These are phyloP conservation scores for Cryptosula pallasiana DNA, from an alignment of 2,888 invertebrate species.

Conservation along the genomic window DNA sequence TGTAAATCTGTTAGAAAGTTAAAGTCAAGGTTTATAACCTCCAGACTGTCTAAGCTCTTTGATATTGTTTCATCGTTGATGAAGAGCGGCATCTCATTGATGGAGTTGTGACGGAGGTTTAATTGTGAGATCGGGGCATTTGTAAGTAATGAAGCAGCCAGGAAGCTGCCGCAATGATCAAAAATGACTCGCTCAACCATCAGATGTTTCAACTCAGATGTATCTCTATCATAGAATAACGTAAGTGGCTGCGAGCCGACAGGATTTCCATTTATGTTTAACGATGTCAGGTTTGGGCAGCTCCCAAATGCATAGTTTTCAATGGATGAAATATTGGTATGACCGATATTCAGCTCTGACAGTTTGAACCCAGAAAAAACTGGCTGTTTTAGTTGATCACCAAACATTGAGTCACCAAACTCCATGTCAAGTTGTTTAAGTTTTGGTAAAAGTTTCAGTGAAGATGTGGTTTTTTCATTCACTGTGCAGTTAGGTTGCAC, in stretches of 20 bases:
- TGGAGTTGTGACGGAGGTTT: background rate
- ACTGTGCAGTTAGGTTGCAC: background rate
- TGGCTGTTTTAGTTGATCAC: background rate
- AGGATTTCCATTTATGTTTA: background rate
- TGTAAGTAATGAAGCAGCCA: background rate
- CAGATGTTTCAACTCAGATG: background rate
- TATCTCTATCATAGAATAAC: background rate
- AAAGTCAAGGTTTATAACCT: background rate
- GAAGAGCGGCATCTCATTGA: background rate
- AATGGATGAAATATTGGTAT: background rate
- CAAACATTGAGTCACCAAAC: background rate
- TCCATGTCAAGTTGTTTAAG: background rate
- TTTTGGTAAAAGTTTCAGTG: background rate
- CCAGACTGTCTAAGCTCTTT: background rate
- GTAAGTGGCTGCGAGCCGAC: background rate
- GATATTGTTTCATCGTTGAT: background rate
- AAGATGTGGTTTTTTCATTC: background rate
- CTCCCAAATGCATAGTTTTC: background rate
- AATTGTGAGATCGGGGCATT: background rate
- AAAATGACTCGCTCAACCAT: background rate
- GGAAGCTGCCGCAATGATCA: background rate
- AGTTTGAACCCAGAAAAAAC: background rate
- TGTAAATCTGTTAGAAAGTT: background rate
- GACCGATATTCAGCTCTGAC: background rate
- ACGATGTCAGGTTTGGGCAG: background rate